Evolutionary conservation across 1,140 invertebrate species (phyloP), one percentile per base, ranked within the genome.

Genomic region (Camponotus vicinus): DNA sequence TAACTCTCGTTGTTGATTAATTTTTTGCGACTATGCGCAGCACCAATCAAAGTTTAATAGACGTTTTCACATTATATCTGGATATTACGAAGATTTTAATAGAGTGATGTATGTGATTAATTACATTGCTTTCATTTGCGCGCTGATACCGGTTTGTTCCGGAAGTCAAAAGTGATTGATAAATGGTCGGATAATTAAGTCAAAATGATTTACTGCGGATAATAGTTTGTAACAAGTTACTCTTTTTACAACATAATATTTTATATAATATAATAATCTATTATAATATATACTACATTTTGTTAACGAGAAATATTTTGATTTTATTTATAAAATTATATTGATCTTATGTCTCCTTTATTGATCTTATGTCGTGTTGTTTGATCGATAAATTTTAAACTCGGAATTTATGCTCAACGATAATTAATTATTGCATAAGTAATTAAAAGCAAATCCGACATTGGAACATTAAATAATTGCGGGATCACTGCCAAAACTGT

Each of bases 101-200:
- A 45, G 79, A 70, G 18, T 18, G 49, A 11, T 75, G 55, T 27
- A 6, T 7, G 18, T 83, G 79, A 83, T 83, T 83, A 83, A 83
- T 83, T 73, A 75, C n/a, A 15, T 45, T 11, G 69, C 55, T 45
- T 55, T 71, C 21, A 61, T 34, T 75, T 37, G 45, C 61, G 27
- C n/a, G n/a, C 55, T 61, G 55, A 83, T 73, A 83, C 34, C 40
- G 18, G 9, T 34, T 55, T 52, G 1, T 18, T 52, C 49, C 13
- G 34, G n/a, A 9, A 69, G n/a, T 45, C 34, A 69, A 52, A 69
- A 18, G 18, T 69, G 45, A 80, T 82, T 61, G 79, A 73, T 82
- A 59, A 82, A 82, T 73, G 18, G 18, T 15, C 5, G 27, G 7
- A 71, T 15, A 11, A 7, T 61, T 45, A 42, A 45, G 27, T n/a